Percentiles rank a stretch among this genome's conserved stretches.
phyloP scores from a whole-genome alignment of 2,888 invertebrate genomes.

The Chrysopilus asiliformis region DNA sequence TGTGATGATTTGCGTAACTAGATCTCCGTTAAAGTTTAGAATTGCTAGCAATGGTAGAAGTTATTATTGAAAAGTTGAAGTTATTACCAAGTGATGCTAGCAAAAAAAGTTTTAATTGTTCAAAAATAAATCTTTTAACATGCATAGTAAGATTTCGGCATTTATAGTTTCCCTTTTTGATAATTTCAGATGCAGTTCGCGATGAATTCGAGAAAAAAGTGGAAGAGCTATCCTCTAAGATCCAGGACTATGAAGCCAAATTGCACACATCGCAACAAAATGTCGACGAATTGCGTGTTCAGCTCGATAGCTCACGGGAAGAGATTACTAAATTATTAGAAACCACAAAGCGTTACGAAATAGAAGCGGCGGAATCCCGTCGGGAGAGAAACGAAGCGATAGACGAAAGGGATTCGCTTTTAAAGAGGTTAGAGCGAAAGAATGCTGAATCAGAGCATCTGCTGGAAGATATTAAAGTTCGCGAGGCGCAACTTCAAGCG shows the following conservation, averaged over 20 bases:
- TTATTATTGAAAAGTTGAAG: no score
- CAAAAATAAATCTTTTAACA: no score
- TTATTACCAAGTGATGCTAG: no score
- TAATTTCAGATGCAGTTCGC: slow-evolving; percentile 44
- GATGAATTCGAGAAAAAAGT: slow-evolving; percentile 41
- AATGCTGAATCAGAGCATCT: slow-evolving; percentile 60
- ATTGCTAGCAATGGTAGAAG: no score
- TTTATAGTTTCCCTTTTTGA: no score
- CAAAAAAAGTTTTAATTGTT: no score
- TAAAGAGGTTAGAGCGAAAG: slow-evolving; percentile 56
- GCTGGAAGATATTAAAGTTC: slow-evolving; percentile 49
- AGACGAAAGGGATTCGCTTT: slow-evolving; percentile 62
- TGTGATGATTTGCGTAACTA: no score
- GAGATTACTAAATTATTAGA: slow-evolving; percentile 53
- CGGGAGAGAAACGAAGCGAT: slow-evolving; percentile 55
- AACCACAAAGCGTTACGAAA: slow-evolving; percentile 48
- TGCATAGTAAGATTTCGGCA: no score
- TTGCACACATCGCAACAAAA: slow-evolving; percentile 48
- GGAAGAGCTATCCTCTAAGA: slow-evolving; percentile 45
- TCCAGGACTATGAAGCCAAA: slow-evolving; percentile 49
- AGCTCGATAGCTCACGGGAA: slow-evolving; percentile 45
- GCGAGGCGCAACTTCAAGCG: slow-evolving; percentile 59
- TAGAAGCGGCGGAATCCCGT: slow-evolving; percentile 50
- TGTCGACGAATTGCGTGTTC: slow-evolving; percentile 48
- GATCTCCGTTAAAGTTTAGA: no score